Conservation (phyloP, 2,113 vertebrate genomes). For the Tachuris rubrigastra region DNA sequence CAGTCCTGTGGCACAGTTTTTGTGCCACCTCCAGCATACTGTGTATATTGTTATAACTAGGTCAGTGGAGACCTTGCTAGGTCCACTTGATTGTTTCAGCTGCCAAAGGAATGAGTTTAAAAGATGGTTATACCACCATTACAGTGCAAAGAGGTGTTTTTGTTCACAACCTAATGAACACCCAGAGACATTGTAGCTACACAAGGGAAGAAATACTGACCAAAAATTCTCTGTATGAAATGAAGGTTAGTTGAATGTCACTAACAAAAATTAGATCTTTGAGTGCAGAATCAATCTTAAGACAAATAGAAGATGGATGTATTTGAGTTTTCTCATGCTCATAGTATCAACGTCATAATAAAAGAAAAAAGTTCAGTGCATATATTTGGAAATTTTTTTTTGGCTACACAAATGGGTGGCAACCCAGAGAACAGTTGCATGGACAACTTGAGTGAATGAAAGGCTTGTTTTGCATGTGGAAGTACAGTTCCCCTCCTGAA, state of each 20-base stretch:
- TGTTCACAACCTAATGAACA: not conserved
- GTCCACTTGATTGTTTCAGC: not conserved
- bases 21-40: not conserved
- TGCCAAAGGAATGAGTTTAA: not conserved
- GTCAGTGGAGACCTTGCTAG: not conserved
- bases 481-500: not conserved
- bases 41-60: not conserved
- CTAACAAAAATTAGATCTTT: not conserved
- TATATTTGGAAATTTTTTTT: not conserved
- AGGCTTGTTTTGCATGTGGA: not conserved
- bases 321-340: not conserved
- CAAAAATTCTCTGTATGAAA: not conserved
- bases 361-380: not conserved
- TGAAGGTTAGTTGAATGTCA: not conserved
- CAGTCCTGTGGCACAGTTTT: not conserved
- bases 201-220: not conserved
- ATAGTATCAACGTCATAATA: not conserved
- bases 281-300: not conserved
- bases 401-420: not conserved
- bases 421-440: not conserved
- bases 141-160: not conserved
- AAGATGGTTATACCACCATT: not conserved
- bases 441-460: not conserved
- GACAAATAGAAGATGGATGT: not conserved
- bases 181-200: not conserved